These are phyloP conservation scores for Puntigrus tetrazona DNA, from an alignment of 2,113 vertebrate genomes.

Conservation along the genomic window DNA sequence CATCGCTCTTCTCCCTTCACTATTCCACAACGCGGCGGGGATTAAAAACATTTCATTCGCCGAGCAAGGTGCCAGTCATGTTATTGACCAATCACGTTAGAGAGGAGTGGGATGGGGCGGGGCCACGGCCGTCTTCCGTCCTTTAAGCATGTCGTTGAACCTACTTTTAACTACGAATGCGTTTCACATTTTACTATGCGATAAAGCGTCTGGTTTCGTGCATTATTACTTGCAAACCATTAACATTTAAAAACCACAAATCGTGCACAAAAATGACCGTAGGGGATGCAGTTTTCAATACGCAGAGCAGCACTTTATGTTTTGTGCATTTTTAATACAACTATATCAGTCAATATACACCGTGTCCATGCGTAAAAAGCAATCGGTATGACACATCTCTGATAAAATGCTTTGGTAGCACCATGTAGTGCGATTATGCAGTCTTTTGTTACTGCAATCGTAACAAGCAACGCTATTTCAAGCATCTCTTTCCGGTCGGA, in stretches of 20 bases:
- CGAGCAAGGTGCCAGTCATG: neutral
- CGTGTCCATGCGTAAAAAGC: neutral
- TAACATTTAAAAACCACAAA: neutral
- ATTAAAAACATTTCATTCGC: conserved; percentile 2
- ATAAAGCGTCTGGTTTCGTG: neutral
- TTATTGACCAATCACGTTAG: conserved; percentile 7
- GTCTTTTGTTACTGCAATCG: neutral
- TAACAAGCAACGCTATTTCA: too few species aligned
- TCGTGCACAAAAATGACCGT: neutral
- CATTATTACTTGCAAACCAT: neutral
- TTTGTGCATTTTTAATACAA: neutral
- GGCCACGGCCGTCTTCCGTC: neutral
- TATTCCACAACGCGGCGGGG: neutral
- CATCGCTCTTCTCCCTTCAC: neutral
- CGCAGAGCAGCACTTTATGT: neutral
- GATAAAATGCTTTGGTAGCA: neutral
- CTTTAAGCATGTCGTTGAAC: neutral
- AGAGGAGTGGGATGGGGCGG: neutral
- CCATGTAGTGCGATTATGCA: neutral
- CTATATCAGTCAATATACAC: neutral
- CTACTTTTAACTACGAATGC: neutral
- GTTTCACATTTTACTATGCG: neutral
- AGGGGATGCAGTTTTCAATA: neutral
- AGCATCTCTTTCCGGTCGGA: neutral
- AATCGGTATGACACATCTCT: neutral